Percentiles rank a stretch among this genome's conserved stretches.
Evolutionary conservation across 2,113 vertebrate genomes (phyloP).

Genomic region (Panthera tigris): DNA sequence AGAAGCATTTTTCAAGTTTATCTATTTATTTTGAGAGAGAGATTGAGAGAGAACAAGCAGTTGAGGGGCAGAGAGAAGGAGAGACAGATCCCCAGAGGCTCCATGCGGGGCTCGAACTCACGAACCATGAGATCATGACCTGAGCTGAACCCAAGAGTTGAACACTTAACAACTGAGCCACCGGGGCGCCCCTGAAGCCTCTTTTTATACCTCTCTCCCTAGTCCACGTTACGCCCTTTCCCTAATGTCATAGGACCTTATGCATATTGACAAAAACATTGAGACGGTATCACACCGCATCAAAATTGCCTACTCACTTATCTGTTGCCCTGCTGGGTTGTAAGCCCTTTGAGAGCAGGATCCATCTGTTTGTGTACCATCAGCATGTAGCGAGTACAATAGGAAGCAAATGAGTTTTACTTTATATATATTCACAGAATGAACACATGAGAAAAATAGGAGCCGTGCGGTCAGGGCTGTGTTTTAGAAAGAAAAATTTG

Average conservation of each 20-base stretch:
- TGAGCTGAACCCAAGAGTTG: too few relatives aligned
- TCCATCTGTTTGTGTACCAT: not conserved
- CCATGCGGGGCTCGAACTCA: too few relatives aligned
- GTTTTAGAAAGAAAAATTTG: not conserved
- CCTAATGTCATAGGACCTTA: not conserved
- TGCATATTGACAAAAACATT: not conserved
- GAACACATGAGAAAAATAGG: not conserved
- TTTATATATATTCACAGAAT: not conserved
- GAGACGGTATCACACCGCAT: not conserved
- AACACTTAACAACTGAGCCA: too few relatives aligned
- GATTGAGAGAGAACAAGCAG: too few relatives aligned
- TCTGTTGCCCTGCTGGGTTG: not conserved
- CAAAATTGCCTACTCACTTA: not conserved
- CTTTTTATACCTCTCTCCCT: not conserved
- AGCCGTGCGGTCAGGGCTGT: not conserved
- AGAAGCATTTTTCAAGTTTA: not conserved
- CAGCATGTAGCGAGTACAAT: too few relatives aligned
- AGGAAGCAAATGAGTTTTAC: not conserved
- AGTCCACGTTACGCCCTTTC: not conserved
- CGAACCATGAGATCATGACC: too few relatives aligned
- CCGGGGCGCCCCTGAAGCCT: too few relatives aligned
- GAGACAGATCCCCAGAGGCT: too few relatives aligned
- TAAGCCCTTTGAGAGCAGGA: not conserved
- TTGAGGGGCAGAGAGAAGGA: too few relatives aligned
- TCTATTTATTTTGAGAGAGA: too few relatives aligned